These are phyloP conservation scores for Gila orcuttii DNA, from an alignment of 2,113 vertebrate genomes.

Conservation along the genomic window DNA sequence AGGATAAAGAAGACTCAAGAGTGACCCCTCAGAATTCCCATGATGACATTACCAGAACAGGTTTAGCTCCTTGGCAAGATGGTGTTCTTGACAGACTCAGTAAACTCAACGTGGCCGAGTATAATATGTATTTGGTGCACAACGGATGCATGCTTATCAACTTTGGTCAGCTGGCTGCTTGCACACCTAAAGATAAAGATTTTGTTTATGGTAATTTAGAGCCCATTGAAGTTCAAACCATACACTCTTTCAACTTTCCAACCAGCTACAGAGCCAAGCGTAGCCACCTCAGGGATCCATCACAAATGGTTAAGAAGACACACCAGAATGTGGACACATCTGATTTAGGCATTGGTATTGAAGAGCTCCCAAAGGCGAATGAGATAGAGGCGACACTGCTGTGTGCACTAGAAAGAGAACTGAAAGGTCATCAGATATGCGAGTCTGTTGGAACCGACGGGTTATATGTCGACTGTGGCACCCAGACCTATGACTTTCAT, in stretches of 20 bases:
- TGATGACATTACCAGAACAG: constrained; percentile 69
- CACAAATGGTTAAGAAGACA: constrained; percentile 67
- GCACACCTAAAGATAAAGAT: constrained; percentile 91
- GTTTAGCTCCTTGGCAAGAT: constrained; percentile 93
- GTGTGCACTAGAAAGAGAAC: constrained; percentile 88
- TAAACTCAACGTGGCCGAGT: constrained; percentile 81
- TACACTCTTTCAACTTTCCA: constrained; percentile 88
- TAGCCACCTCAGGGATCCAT: constrained; percentile 77
- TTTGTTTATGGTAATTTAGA: constrained; percentile 96
- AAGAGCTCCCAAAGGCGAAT: constrained; percentile 80
- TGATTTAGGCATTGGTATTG: constrained; percentile 74
- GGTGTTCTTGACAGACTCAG: constrained; percentile 89
- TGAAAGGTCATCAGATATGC: constrained; percentile 87
- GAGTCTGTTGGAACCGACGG: constrained; percentile 82
- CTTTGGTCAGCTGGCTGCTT: constrained; percentile 92
- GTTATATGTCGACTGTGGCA: constrained; percentile 84
- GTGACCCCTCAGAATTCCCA: constrained; percentile 41
- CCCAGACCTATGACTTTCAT: constrained; percentile 86
- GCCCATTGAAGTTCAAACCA: constrained; percentile 84
- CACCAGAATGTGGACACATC: constrained; percentile 85
- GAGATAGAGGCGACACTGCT: constrained; percentile 81
- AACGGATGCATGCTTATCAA: constrained; percentile 93
- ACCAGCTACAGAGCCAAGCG: constrained; percentile 88
- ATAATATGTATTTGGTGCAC: constrained; percentile 93
- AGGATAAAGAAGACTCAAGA: background rate